These are phyloP conservation scores for Leptoteleia sp. DNA, from an alignment of 1,140 invertebrate genomes.

Conservation along the genomic window DNA sequence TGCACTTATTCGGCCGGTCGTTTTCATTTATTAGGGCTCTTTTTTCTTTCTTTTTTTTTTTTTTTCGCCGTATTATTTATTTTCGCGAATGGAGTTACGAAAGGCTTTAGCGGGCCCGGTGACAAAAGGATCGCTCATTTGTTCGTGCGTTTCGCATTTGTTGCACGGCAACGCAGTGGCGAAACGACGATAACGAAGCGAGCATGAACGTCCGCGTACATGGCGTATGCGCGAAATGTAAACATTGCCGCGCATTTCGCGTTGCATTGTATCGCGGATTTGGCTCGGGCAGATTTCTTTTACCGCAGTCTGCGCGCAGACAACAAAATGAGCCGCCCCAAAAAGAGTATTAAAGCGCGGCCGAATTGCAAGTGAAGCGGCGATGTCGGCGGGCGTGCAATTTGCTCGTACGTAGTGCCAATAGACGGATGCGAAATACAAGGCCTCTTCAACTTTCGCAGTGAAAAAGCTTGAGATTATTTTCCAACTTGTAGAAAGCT, in stretches of 20 bases:
- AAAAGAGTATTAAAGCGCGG: conserved; percentile 51
- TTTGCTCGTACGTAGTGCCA: conserved; percentile 33
- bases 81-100: conserved; percentile 58
- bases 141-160: conserved; percentile 49
- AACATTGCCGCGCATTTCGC: conserved; percentile 46
- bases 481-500: conserved; percentile 28
- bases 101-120: conserved; percentile 53
- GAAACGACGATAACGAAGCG: conserved; percentile 54
- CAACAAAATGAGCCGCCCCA: conserved; percentile 61
- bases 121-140: conserved; percentile 65
- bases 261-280: conserved; percentile 63
- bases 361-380: conserved; percentile 41
- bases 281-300: conserved; percentile 62
- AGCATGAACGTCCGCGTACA: conserved; percentile 39
- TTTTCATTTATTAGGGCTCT: neutral
- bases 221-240: conserved; percentile 51
- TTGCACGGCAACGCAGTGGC: conserved; percentile 44
- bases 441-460: conserved; percentile 21
- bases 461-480: conserved; percentile 41
- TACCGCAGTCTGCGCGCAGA: conserved; percentile 59
- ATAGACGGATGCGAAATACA: conserved; percentile 39
- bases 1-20: neutral
- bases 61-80: neutral
- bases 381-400: conserved; percentile 23
- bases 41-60: conserved; percentile 2